Evolutionary conservation across 1,140 invertebrate species (phyloP).

Genomic region (Semibalanus balanoides): DNA sequence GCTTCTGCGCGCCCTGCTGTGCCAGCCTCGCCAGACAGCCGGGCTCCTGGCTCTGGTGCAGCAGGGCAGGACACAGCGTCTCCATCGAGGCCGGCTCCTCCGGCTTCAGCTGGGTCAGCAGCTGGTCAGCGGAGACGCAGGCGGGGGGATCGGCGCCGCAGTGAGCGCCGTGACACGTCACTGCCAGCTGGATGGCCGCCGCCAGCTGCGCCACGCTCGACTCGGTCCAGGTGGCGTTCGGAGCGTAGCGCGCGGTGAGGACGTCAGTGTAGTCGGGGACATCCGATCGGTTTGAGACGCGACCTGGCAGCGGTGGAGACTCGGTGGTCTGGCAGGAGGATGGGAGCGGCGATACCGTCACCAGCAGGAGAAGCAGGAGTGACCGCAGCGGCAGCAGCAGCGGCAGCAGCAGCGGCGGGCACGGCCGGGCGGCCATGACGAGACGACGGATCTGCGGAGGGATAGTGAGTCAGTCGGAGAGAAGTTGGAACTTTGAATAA

Average conservation of each 20-base stretch:
- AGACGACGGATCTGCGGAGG: too few relatives aligned
- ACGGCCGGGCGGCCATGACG: not conserved
- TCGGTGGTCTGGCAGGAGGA: not conserved
- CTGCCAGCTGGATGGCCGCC: not conserved
- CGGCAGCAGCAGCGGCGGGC: not conserved
- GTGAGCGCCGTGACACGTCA: not conserved
- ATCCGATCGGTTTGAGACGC: too few relatives aligned
- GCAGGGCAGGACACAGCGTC: not conserved
- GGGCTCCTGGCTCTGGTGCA: not conserved
- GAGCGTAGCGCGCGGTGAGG: not conserved
- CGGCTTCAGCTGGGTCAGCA: not conserved
- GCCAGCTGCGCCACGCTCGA: not conserved
- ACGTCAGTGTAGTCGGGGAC: too few relatives aligned
- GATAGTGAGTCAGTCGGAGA: too few relatives aligned
- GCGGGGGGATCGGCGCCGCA: not conserved
- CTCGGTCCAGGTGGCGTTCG: not conserved
- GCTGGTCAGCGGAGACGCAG: not conserved
- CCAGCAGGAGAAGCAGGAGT: not conserved
- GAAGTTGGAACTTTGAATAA: too few relatives aligned
- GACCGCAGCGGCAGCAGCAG: too few relatives aligned
- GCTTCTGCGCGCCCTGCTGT: not conserved
- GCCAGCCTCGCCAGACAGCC: not conserved
- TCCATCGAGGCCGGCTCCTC: not conserved
- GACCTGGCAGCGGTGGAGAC: too few relatives aligned
- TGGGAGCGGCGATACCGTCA: too few relatives aligned